Evolutionary conservation across 2,888 invertebrate species (phyloP), one percentile per base, ranked within the genome.

Genomic region (Euspilapteryx auroguttella): DNA sequence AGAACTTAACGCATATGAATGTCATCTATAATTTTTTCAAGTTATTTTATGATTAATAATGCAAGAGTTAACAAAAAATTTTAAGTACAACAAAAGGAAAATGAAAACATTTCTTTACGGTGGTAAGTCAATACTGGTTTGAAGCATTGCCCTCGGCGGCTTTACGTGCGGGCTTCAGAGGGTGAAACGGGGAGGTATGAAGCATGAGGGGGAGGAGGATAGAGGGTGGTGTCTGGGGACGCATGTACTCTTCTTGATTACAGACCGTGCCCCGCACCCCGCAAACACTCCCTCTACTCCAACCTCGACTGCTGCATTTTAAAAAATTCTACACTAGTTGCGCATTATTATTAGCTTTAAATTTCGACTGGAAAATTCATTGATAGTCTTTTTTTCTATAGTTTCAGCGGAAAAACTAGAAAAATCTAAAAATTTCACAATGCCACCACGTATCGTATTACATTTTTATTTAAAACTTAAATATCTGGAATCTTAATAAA

Each of bases 171-270:
- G 45, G 49, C 43, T 41, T 50, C 45, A 47, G 42, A 28, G 43
- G 40, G 42, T 41, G 42, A 40, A 45, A 35, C 41, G 41, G 34
- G 9, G 11, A 14, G 31, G 33, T 28, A 28, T 31, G 39, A 36
- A 45, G 24, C 38, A 33, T 41, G 32, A 43, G 42, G 34, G 48
- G 42, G 38, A 37, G 42, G 40, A 36, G 40, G 37, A 34, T n/a
- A n/a, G n/a, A 40, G 38, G 50, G 45, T 42, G 40, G 54, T 51
- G 63, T 57, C 68, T 56, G 43, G 71, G 75, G 75, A 71, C 69
- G 63, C 50, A 52, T 58, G 64, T 75, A 77, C 77, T 77, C 75
- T 73, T 68, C 75, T 76, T 77, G 76, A 77, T 77, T 77, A 77
- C 73, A 57, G 61, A 55, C 51, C 58, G 44, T 58, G 59, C 56